A percentile compares a stretch with the other conserved stretches of the same genome.
These are phyloP conservation scores for Campylomormyrus numenius DNA, from an alignment of 2,113 vertebrate genomes.

Conservation along the genomic window DNA sequence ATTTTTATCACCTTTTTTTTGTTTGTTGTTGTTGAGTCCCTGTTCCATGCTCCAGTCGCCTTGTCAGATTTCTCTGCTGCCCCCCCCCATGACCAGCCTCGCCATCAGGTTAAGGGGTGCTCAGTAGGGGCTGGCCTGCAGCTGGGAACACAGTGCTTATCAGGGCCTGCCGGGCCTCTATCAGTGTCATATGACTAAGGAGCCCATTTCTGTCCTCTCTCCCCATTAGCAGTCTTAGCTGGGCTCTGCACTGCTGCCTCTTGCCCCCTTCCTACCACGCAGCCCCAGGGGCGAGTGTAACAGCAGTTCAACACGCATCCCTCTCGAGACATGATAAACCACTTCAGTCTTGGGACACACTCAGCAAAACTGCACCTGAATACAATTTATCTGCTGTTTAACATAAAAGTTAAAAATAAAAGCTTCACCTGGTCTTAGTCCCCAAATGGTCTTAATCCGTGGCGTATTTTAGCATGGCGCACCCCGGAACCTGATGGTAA, in stretches of 20 bases:
- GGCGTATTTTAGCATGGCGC: neutral
- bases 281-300: neutral
- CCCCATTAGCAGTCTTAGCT: neutral
- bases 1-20: neutral
- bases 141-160: neutral
- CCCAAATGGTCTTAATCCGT: neutral
- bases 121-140: neutral
- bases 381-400: neutral
- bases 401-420: neutral
- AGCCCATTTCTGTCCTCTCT: neutral
- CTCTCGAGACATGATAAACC: neutral
- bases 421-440: neutral
- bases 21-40: neutral
- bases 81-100: neutral
- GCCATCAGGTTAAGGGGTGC: neutral
- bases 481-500: neutral
- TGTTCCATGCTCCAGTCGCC: neutral
- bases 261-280: neutral
- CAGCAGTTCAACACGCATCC: neutral
- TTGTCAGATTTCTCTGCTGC: neutral
- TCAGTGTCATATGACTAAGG: neutral
- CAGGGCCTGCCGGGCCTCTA: neutral
- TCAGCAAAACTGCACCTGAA: neutral
- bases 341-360: neutral
- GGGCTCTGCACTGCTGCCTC: neutral